Conservation (phyloP, 2,113 vertebrate genomes). For the Rhabdornis inornatus region DNA sequence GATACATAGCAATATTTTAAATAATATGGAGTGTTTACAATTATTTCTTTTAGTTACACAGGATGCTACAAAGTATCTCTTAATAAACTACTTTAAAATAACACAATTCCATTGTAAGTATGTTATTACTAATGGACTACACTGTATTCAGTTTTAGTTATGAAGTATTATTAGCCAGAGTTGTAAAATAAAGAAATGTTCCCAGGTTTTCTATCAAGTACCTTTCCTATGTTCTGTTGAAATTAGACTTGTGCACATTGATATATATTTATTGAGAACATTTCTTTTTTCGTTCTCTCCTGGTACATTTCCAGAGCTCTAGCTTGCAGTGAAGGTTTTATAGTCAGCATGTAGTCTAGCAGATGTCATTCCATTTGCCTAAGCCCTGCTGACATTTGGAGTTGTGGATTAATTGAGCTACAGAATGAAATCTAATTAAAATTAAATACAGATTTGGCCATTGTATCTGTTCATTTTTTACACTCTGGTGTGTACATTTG, state of each 20-base stretch:
- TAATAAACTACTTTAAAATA: background rate
- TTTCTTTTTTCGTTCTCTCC: conserved; percentile 62
- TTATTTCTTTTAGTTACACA: background rate
- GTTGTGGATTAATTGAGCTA: conserved; percentile 88
- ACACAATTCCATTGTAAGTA: background rate
- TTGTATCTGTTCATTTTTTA: conserved; percentile 81
- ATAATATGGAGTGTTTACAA: background rate
- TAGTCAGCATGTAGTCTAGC: conserved; percentile 84
- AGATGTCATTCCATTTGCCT: conserved; percentile 98
- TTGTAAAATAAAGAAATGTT: background rate
- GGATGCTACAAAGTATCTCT: background rate
- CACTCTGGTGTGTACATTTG: conserved; percentile 76
- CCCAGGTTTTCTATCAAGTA: conserved; percentile 32
- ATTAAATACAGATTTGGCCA: conserved; percentile 87
- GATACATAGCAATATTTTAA: background rate
- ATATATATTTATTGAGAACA: conserved; percentile 64
- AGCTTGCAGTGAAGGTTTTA: conserved; percentile 83
- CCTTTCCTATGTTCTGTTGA: conserved; percentile 24
- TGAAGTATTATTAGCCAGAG: background rate
- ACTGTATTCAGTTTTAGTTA: background rate
- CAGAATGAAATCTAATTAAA: conserved; percentile 96
- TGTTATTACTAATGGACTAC: background rate
- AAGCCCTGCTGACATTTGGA: conserved; percentile 98
- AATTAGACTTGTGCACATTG: conserved; percentile 61
- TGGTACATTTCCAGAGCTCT: conserved; percentile 75